Conservation (phyloP, 2,797 vertebrate genomes). For the Pempheris klunzingeri region DNA sequence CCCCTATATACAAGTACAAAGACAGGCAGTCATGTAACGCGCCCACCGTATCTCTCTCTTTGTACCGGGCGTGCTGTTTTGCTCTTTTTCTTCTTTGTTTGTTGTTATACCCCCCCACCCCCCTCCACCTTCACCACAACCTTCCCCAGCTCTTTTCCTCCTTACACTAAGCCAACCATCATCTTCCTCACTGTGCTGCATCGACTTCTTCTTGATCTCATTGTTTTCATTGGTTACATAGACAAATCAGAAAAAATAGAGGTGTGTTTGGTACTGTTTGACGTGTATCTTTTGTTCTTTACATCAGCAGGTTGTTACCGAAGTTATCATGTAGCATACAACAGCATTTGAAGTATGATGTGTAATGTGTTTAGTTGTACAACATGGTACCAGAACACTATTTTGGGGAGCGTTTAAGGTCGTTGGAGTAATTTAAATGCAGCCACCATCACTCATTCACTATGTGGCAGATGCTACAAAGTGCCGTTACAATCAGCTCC, state of each 20-base stretch:
- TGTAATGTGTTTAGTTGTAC: not conserved
- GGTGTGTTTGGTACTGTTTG: slow-evolving; percentile 3
- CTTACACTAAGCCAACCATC: not conserved
- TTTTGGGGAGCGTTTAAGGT: slow-evolving; percentile 22
- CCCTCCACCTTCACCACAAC: not conserved
- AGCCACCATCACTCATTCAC: slow-evolving; percentile 52
- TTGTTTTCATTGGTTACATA: not conserved
- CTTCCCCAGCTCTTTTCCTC: slow-evolving; percentile 11
- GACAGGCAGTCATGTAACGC: slow-evolving; percentile 49
- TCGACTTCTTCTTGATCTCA: not conserved
- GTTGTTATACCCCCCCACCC: not conserved
- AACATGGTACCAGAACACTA: slow-evolving; percentile 14
- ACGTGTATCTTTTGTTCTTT: not conserved
- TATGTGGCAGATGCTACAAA: slow-evolving; percentile 66
- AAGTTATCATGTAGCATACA: not conserved
- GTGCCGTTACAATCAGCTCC: slow-evolving; percentile 58
- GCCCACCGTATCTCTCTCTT: slow-evolving; percentile 39
- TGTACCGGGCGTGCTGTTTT: slow-evolving; percentile 35
- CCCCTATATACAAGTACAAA: slow-evolving; percentile 55
- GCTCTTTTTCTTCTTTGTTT: slow-evolving; percentile 15
- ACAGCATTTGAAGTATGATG: not conserved
- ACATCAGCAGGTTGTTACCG: slow-evolving; percentile 1
- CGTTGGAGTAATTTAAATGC: slow-evolving; percentile 36
- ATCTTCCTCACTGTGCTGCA: slow-evolving; percentile 3
- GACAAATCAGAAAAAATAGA: not conserved